Evolutionary conservation across 2,113 vertebrate species (phyloP).

Genomic region (Embiotoca jacksoni): DNA sequence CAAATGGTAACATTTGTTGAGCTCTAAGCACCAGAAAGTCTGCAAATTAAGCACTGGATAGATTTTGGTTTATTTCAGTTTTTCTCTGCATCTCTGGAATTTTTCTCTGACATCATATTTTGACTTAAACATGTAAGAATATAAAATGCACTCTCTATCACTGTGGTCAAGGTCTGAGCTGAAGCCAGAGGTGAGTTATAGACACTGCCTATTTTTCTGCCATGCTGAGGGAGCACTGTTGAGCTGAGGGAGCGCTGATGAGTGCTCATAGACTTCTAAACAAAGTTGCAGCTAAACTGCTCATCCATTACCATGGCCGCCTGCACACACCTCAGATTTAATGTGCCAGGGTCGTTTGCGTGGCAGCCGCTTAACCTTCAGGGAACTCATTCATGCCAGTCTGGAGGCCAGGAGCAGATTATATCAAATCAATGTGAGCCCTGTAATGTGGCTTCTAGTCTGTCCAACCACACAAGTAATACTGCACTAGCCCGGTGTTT

Average conservation of each 20-base stretch:
- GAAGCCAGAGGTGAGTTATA: conserved; percentile 38
- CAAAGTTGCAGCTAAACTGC: conserved; percentile 71
- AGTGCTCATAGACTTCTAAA: conserved; percentile 77
- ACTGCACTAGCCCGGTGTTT: conserved; percentile 52
- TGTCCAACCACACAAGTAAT: conserved; percentile 51
- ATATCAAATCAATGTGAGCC: conserved; percentile 80
- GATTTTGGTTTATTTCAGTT: conserved; percentile 65
- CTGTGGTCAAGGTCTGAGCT: conserved; percentile 32
- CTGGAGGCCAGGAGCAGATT: conserved; percentile 72
- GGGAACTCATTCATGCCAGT: conserved; percentile 76
- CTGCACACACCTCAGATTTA: conserved; percentile 73
- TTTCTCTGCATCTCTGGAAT: conserved; percentile 8
- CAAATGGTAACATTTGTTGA: conserved; percentile 73
- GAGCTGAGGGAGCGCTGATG: conserved; percentile 71
- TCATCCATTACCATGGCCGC: conserved; percentile 76
- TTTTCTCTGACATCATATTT: conserved; percentile 50
- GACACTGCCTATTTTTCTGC: conserved; percentile 41
- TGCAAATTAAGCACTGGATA: conserved; percentile 73
- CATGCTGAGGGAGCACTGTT: conserved; percentile 65
- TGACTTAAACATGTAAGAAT: conserved; percentile 30
- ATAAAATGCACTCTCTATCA: conserved; percentile 24
- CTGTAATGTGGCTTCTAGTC: conserved; percentile 72
- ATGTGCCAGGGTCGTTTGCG: conserved; percentile 80
- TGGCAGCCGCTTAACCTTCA: conserved; percentile 76
- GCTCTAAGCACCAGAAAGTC: conserved; percentile 63